phyloP scores from a whole-genome alignment of 2,113 vertebrate species.

The Cebidichthys violaceus region DNA sequence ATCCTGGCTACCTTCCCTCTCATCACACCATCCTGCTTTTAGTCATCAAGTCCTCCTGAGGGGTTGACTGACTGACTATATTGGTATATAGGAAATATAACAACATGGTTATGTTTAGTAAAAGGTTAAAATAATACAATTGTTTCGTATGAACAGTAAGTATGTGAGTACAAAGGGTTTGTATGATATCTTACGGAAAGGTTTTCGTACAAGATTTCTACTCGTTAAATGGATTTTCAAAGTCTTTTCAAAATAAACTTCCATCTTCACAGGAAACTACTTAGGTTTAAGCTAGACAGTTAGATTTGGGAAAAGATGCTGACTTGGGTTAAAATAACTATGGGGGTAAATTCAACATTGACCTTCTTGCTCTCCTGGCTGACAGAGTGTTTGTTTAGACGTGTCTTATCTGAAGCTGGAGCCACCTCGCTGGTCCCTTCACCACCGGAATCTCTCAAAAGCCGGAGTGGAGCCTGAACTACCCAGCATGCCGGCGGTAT shows the following conservation, averaged over 20 bases:
- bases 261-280: too few species aligned
- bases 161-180: neutral
- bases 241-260: too few species aligned
- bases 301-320: too few species aligned
- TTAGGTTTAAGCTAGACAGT: too few species aligned
- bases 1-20: neutral
- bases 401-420: constrained; percentile 11
- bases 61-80: neutral
- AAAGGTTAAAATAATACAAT: neutral
- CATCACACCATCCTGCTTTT: neutral
- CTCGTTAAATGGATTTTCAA: too few species aligned
- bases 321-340: too few species aligned
- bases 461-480: constrained; percentile 15
- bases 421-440: neutral
- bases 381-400: too few species aligned
- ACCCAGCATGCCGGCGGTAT: constrained; percentile 29
- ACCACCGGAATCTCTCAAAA: constrained; percentile 30
- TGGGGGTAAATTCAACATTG: too few species aligned
- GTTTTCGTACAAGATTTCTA: too few species aligned
- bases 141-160: neutral
- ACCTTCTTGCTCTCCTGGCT: too few species aligned
- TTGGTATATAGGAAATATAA: too few species aligned
- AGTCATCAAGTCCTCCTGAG: neutral
- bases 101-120: neutral
- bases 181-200: too few species aligned